Percentiles rank a stretch among this genome's conserved stretches.
phyloP scores from a whole-genome alignment of 30 jellyfish, hydroid and myxozoan species.

The Cassiopea andromeda region DNA sequence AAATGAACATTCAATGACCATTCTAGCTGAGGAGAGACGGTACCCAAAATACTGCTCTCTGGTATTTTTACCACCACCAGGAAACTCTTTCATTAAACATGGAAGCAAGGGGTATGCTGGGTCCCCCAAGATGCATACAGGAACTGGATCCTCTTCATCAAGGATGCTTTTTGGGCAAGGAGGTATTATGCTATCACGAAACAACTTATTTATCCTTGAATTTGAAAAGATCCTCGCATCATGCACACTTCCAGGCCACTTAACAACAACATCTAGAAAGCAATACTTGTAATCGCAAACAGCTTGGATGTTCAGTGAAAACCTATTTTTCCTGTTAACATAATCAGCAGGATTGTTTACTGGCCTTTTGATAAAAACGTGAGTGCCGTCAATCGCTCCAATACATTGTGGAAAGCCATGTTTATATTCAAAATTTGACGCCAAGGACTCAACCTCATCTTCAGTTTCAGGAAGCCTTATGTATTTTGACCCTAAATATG shows the following conservation, averaged over 20 bases:
- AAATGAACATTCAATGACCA: slow-evolving; percentile 78
- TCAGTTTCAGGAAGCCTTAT: not conserved
- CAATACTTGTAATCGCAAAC: slow-evolving; percentile 33
- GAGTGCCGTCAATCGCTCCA: slow-evolving; percentile 64
- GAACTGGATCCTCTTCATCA: slow-evolving; percentile 66
- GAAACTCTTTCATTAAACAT: slow-evolving; percentile 66
- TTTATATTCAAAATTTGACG: not conserved
- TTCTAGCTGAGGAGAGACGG: slow-evolving; percentile 76
- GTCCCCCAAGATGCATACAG: slow-evolving; percentile 74
- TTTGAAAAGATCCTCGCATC: slow-evolving; percentile 54
- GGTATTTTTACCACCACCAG: slow-evolving; percentile 40
- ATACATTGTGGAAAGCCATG: slow-evolving; percentile 63
- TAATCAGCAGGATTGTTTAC: slow-evolving; percentile 2
- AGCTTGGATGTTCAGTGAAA: slow-evolving; percentile 25
- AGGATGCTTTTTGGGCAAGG: slow-evolving; percentile 49
- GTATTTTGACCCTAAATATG: not conserved
- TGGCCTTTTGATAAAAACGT: slow-evolving; percentile 36
- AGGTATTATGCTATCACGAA: slow-evolving; percentile 37
- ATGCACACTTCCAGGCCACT: slow-evolving; percentile 66
- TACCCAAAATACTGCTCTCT: slow-evolving; percentile 51
- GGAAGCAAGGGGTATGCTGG: slow-evolving; percentile 82
- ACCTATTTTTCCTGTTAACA: slow-evolving; percentile 20
- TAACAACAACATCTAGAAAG: slow-evolving; percentile 52
- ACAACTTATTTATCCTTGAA: slow-evolving; percentile 19
- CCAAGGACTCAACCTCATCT: not conserved